These are phyloP conservation scores for Cotesia typhae DNA, from an alignment of 1,140 invertebrate species.

Conservation along the genomic window DNA sequence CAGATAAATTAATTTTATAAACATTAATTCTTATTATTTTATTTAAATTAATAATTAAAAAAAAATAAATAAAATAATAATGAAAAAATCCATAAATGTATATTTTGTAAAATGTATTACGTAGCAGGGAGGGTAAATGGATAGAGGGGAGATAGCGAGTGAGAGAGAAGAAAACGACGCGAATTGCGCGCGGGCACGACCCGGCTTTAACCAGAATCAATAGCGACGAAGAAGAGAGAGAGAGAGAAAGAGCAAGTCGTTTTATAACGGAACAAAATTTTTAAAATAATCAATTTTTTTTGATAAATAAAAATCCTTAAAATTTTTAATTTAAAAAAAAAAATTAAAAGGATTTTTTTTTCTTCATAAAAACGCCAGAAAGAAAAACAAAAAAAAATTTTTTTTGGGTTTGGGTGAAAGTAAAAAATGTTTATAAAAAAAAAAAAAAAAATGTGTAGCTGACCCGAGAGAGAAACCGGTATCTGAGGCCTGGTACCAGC, in stretches of 20 bases:
- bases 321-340: too few species aligned
- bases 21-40: too few species aligned
- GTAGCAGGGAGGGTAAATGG: too few species aligned
- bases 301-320: not conserved
- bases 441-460: slow-evolving; percentile 38
- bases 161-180: slow-evolving; percentile 20
- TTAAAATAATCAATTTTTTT: slow-evolving; percentile 13
- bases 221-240: slow-evolving; percentile 45
- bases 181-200: slow-evolving; percentile 39
- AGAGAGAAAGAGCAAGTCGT: slow-evolving; percentile 29
- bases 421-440: slow-evolving; percentile 25
- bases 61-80: slow-evolving; percentile 2
- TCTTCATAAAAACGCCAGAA: not conserved
- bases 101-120: too few species aligned
- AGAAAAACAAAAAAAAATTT: not conserved
- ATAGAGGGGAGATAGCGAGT: slow-evolving; percentile 15
- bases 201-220: slow-evolving; percentile 56
- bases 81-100: too few species aligned
- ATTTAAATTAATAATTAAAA: too few species aligned
- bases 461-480: slow-evolving; percentile 37
- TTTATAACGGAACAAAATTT: slow-evolving; percentile 28
- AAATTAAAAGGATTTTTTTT: not conserved
- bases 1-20: not conserved
- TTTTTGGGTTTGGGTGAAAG: not conserved
- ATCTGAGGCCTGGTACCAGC: slow-evolving; percentile 37